These are phyloP conservation scores for Haliclona indistincta DNA, from an alignment of 37 sponge, comb jelly and placozoan species.

Conservation along the genomic window DNA sequence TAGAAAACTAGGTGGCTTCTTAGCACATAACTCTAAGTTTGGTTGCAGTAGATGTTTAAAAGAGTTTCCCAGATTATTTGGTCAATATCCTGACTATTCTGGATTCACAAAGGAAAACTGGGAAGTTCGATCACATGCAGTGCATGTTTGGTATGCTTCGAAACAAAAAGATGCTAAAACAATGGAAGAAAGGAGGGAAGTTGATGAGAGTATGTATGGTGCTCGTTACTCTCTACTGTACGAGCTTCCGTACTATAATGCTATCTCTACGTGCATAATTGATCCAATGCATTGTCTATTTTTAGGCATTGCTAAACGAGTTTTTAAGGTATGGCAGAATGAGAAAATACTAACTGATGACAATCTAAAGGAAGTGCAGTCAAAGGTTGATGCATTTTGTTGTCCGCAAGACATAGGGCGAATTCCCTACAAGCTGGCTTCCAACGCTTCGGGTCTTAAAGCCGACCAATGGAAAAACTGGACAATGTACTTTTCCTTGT, in stretches of 20 bases:
- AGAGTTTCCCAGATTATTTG: conserved; percentile 26
- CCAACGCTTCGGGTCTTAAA: conserved; percentile 42
- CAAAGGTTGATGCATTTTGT: conserved; percentile 7
- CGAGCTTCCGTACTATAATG: conserved; percentile 37
- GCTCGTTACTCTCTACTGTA: conserved; percentile 18
- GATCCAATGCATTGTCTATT: too few species aligned
- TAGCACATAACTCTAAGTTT: conserved; percentile 1
- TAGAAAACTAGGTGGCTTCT: conserved; percentile 52
- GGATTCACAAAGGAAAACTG: conserved; percentile 13
- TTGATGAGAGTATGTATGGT: conserved; percentile 32
- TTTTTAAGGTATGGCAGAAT: conserved; percentile 15
- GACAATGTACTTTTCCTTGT: conserved; percentile 17
- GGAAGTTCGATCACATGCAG: neutral
- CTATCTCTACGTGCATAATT: conserved; percentile 11
- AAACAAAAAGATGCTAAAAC: conserved; percentile 3
- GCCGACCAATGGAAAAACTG: conserved; percentile 72
- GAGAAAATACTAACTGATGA: neutral
- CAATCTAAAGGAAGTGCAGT: conserved; percentile 27
- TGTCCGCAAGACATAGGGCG: conserved; percentile 30
- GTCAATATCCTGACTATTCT: conserved; percentile 21
- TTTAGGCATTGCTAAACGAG: conserved; percentile 40
- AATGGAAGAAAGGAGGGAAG: neutral
- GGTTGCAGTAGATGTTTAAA: conserved; percentile 32
- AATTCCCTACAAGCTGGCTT: conserved; percentile 48
- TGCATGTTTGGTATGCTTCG: neutral